Base-by-base conservation (phyloP, 2,888 invertebrate species). In the Chrysolina oricalcia region DNA sequence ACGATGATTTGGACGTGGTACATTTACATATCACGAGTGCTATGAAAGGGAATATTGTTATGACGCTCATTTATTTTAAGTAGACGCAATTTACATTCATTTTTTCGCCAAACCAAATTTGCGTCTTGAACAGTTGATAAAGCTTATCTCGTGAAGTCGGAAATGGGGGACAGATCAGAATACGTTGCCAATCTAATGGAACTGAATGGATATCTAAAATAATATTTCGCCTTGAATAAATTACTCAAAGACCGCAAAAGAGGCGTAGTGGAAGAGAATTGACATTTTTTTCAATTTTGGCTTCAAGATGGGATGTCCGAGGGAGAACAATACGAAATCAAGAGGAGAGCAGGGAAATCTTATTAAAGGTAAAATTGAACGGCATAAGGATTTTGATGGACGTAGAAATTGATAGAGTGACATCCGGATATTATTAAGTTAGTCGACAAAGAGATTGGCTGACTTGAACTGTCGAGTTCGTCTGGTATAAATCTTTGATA, bases 11-110 rank as follows among this genome's bases (percentile, higher is more conserved):
- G 78, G 76, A 77, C 75, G 78, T 70, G 50, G 50, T 70, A 76
- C 79, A 83, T 82, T 82, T 81, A 81, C 82, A 83, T 83, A 83
- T 81, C 82, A 75, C 70, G 79, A 75, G 76, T 75, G 72, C 66
- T 73, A 80, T 81, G 81, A 80, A 83, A 82, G 80, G 81, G 79
- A 81, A 81, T 82, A 81, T 79, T 79, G 79, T 83, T 82, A 83
- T 78, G 81, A 76, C 73, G 74, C 81, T 80, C 80, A 82, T 79
- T 81, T 78, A 73, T 76, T 80, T 81, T 81, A 80, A 82, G 79
- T 79, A 80, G 80, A 78, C 78, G 59, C 59, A 59, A 59, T 59
- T 59, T 59, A 59, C 59, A 59, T 59, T 59, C 59, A 59, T 59
- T 59, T 59, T 35, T 59, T 59, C 59, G 35, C 59, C 59, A 27